Evolutionary conservation across 2,888 invertebrate genomes (phyloP).

Genomic region (Oscheius sp.): DNA sequence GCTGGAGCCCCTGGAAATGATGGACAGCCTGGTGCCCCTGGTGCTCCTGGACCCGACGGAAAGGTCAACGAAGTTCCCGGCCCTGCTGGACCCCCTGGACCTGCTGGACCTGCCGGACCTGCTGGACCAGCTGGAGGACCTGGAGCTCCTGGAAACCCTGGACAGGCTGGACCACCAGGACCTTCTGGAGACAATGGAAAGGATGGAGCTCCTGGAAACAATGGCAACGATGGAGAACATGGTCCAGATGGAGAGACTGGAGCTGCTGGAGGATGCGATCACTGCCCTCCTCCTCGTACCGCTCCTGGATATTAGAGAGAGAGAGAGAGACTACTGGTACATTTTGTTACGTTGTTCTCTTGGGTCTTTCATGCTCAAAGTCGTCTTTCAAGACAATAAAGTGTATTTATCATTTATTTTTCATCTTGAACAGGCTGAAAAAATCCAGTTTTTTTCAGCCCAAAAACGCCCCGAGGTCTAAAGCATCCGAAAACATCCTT

Average conservation of each 20-base stretch:
- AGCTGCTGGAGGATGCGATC: constrained; percentile 53
- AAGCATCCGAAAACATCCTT: constrained; percentile 20
- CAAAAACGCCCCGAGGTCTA: constrained; percentile 14
- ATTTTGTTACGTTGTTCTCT: constrained; percentile 7
- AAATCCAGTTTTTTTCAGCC: constrained; percentile 12
- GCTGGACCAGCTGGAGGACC: constrained; percentile 58
- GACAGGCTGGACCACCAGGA: constrained; percentile 48
- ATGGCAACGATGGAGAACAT: constrained; percentile 39
- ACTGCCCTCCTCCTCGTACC: constrained; percentile 63
- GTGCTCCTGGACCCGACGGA: constrained; percentile 41
- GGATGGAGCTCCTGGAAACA: constrained; percentile 38
- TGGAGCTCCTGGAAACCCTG: constrained; percentile 53
- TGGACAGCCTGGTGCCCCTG: constrained; percentile 56
- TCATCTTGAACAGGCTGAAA: background rate
- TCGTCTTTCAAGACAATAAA: constrained; percentile 8
- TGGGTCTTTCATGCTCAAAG: constrained; percentile 7
- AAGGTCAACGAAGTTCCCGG: constrained; percentile 37
- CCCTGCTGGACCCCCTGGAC: constrained; percentile 56
- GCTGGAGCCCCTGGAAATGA: constrained; percentile 55
- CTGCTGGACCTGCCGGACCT: constrained; percentile 55
- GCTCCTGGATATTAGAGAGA: constrained; percentile 60
- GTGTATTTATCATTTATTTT: background rate
- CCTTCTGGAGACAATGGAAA: constrained; percentile 40
- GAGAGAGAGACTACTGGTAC: too few relatives aligned
- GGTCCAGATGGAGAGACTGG: constrained; percentile 42